These are phyloP conservation scores for Acrossocheilus fasciatus DNA, from an alignment of 2,797 vertebrate species.

Conservation along the genomic window DNA sequence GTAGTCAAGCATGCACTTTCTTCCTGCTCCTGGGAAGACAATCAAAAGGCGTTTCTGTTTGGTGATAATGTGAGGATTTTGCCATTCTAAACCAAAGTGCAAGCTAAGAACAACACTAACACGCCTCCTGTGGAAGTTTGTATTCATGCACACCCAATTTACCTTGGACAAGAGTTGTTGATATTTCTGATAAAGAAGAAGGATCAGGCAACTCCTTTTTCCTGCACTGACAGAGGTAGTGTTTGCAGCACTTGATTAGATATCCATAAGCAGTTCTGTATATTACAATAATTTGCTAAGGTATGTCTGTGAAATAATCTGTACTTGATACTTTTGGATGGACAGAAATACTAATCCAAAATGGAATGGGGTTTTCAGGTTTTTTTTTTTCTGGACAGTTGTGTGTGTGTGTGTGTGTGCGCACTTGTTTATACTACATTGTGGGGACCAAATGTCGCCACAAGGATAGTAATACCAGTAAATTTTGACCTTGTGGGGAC, in stretches of 20 bases:
- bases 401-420: no score
- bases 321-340: not conserved
- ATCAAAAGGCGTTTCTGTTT: conserved; percentile 35
- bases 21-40: not conserved
- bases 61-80: conserved; percentile 34
- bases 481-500: no score
- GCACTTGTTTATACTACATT: no score
- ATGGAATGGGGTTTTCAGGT: no score
- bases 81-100: conserved; percentile 26
- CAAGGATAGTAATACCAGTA: no score
- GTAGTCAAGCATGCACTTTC: conserved; percentile 1
- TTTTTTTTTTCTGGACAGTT: not conserved
- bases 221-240: conserved; percentile 13
- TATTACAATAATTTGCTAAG: not conserved
- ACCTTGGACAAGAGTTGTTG: conserved; percentile 51
- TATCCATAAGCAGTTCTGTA: not conserved
- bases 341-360: not conserved
- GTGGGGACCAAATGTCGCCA: no score
- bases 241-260: not conserved
- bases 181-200: conserved; percentile 42
- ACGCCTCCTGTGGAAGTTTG: conserved; percentile 54
- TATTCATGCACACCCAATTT: conserved; percentile 57
- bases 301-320: not conserved
- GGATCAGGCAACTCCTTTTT: conserved; percentile 13
- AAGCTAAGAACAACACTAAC: conserved; percentile 41